phyloP scores from a whole-genome alignment of 92 coral and sea anemone genomes.

The Paragorgia papillata region DNA sequence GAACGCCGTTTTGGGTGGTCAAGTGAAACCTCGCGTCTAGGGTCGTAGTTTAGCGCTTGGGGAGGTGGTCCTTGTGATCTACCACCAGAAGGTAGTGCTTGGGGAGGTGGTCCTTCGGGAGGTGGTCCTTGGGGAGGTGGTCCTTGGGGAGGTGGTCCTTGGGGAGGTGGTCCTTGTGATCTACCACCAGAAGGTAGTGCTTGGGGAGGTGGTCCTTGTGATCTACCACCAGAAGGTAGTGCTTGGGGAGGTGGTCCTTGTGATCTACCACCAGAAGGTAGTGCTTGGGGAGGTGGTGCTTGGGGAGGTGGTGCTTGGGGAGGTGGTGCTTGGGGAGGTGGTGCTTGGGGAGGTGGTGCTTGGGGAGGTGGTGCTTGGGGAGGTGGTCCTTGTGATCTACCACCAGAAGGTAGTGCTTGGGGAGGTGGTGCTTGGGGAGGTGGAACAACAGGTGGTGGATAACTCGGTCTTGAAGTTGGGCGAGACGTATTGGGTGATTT shows the following conservation, averaged over 20 bases:
- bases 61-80: neutral
- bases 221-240: neutral
- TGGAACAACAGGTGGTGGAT: conserved; percentile 2
- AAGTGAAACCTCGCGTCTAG: neutral
- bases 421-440: neutral
- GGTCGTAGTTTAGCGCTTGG: neutral
- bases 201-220: neutral
- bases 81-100: too few species aligned
- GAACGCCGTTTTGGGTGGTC: neutral
- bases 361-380: neutral
- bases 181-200: neutral
- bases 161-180: neutral
- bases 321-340: conserved; percentile 7
- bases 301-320: neutral
- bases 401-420: neutral
- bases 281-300: neutral
- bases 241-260: conserved; percentile 1
- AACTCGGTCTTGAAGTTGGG: neutral
- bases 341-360: neutral
- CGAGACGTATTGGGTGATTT: neutral
- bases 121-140: neutral
- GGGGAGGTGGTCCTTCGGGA: too few species aligned
- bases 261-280: conserved; percentile 3
- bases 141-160: too few species aligned
- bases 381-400: neutral